A percentile compares a stretch with the other conserved stretches of the same genome.
Conservation (phyloP, 2,113 vertebrate species). For the Cyprinodon tularosa region DNA sequence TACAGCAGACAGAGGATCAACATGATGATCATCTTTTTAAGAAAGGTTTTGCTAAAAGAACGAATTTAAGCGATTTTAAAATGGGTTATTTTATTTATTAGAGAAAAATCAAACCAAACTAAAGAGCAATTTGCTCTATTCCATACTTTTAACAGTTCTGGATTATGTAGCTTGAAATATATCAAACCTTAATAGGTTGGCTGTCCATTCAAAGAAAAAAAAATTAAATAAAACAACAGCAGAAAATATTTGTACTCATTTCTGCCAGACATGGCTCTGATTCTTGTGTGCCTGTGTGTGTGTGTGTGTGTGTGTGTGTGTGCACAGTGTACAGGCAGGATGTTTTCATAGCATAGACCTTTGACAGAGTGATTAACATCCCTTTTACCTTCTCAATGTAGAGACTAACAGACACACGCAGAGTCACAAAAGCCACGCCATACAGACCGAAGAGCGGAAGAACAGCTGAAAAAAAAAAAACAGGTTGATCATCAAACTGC, state of each 20-base stretch:
- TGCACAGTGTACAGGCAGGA: conserved; percentile 45
- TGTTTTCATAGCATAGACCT: conserved; percentile 66
- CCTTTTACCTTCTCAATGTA: conserved; percentile 30
- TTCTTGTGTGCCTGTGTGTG: conserved; percentile 11
- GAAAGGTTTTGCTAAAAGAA: too few relatives aligned
- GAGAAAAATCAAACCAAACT: too few relatives aligned
- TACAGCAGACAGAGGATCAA: too few relatives aligned
- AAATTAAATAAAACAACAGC: background rate
- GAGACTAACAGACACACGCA: conserved; percentile 10
- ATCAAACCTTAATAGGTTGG: background rate
- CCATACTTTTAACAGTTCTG: background rate
- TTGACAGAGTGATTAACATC: conserved; percentile 67
- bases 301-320: conserved; percentile 4
- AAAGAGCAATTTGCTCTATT: background rate
- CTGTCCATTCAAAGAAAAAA: background rate
- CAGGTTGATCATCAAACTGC: conserved; percentile 74
- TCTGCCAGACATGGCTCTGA: conserved; percentile 13
- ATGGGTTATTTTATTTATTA: background rate
- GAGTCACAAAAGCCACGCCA: conserved; percentile 23
- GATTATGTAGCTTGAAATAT: background rate
- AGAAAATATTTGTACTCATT: conserved; percentile 34
- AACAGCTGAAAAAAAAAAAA: conserved; percentile 67
- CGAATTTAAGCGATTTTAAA: background rate
- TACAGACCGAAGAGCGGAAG: conserved; percentile 53
- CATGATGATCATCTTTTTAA: background rate